Evolutionary conservation across 1,140 invertebrate species (phyloP), one percentile per base, ranked within the genome.

Genomic region (Drosophila biarmipes): DNA sequence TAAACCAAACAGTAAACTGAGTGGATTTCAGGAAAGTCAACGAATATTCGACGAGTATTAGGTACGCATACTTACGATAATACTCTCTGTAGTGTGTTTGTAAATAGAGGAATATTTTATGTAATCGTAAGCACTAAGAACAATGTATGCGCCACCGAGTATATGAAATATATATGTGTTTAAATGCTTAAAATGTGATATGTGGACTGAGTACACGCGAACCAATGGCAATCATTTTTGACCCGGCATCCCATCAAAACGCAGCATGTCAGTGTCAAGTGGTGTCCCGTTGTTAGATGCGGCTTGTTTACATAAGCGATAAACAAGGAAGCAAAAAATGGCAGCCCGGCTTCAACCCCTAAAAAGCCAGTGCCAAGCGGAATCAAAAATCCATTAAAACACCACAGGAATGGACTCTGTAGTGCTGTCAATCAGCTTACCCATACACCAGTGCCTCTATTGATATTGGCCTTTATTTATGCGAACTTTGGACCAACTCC

Each of bases 361-460:
- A 53, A 48, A 58, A 46, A 35, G 10, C n/a, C 15, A 19, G 14
- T 38, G 35, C 51, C 53, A 29, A 62, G 61, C 40, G 73, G 62
- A 89, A 90, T 90, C 89, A 90, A 90, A 90, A 91, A 91, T 80
- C 89, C 89, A 90, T 90, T 90, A 90, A 90, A 89, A 78, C 61
- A 62, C 71, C 67, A 79, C 75, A 42, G 63, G 76, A 62, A 62
- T 67, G 71, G 84, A 80, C 62, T 62, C 61, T 48, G 75, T 58
- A 69, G 52, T 68, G 63, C 84, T 78, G 78, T 67, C 84, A 86
- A 89, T 86, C 82, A 78, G 82, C 84, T 86, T 86, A 76, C 71
- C 61, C 59, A 76, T 79, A 73, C 77, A 77, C 73, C 58, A 67
- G 58, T 78, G 57, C 62, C 51, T 64, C 51, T 80, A 45, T 76